A percentile compares a stretch with the other conserved stretches of the same genome.
These are phyloP conservation scores for Carollia perspicillata DNA, from an alignment of 2,113 vertebrate species.

Conservation along the genomic window DNA sequence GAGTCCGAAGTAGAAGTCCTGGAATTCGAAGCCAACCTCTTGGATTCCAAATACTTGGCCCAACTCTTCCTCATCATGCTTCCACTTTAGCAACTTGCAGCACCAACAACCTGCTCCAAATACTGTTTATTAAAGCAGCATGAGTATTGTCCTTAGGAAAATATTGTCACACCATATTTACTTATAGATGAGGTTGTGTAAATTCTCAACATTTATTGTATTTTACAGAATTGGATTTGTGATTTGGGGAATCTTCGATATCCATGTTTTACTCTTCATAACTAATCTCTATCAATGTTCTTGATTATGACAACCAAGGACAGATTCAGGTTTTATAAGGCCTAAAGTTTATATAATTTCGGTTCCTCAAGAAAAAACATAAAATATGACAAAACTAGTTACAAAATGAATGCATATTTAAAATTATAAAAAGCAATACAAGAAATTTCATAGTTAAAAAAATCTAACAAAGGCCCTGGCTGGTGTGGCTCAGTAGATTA, in stretches of 20 bases:
- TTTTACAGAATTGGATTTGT: not conserved
- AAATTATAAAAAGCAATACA: not conserved
- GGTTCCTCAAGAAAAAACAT: not conserved
- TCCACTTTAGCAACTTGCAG: not conserved
- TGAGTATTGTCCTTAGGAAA: not conserved
- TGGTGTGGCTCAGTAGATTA: too few relatives aligned
- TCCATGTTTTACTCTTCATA: not conserved
- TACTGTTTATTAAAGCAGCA: not conserved
- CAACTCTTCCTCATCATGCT: not conserved
- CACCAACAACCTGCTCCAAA: not conserved
- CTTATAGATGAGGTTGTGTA: not conserved
- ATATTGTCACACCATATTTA: not conserved
- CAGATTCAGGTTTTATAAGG: not conserved
- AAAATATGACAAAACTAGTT: not conserved
- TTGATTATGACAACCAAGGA: not conserved
- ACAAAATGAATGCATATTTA: not conserved
- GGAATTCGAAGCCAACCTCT: not conserved
- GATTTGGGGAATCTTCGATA: not conserved
- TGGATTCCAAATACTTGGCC: not conserved
- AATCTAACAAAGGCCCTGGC: too few relatives aligned
- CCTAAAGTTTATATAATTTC: not conserved
- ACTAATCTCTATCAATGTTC: not conserved
- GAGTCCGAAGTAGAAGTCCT: not conserved
- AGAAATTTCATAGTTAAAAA: not conserved
- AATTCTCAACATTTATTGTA: not conserved